Base-by-base conservation (phyloP, 2,113 vertebrate species). In the Trogon melanurus region DNA sequence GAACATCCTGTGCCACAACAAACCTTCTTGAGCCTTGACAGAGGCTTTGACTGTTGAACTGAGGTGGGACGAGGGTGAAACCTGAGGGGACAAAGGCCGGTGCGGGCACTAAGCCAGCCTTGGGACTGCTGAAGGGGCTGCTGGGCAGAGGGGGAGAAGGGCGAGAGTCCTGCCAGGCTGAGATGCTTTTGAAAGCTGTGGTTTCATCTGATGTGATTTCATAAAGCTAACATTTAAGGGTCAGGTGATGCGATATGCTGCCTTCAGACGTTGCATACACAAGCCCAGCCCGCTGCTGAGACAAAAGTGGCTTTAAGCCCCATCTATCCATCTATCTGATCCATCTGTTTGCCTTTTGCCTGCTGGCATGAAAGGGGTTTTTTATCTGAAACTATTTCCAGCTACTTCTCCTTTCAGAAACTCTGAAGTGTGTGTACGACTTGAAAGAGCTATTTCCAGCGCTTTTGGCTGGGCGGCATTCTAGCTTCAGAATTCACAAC, bases 281-380 rank as follows among this genome's bases (percentile, higher is more conserved):
- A 92, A 95, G 32, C 87, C 81, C 47, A 81, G 81, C 67, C 91
- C 62, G 14, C 81, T 64, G 41, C 47, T 66, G 79, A 97, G 94
- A 93, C 89, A 94, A 80, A 96, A 93, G 91, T 93, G 91, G 85
- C 89, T 95, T 90, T 90, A 95, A 94, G 85, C 91, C 93, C 69
- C 0, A 3, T 91, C 85, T 94, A 36, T 91, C 85, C 67, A 80
- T 84, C 83, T 93, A 81, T 92, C 86, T 91, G 64, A 76, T 95
- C 82, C 51, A 88, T 93, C 91, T 88, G 60, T 87, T 91, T 92
- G 84, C 45, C 67, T 89, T 92, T 88, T 91, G 89, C 88, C 79
- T 88, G 71, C 86, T 93, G 92, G 85, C 91, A 70, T 60, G 32
- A 84, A 82, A 79, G 27, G 41, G 38, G 65, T 64, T 32, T 92